Base-by-base conservation (phyloP, 1,140 invertebrate genomes). In the Drosophila parabipectinata region DNA sequence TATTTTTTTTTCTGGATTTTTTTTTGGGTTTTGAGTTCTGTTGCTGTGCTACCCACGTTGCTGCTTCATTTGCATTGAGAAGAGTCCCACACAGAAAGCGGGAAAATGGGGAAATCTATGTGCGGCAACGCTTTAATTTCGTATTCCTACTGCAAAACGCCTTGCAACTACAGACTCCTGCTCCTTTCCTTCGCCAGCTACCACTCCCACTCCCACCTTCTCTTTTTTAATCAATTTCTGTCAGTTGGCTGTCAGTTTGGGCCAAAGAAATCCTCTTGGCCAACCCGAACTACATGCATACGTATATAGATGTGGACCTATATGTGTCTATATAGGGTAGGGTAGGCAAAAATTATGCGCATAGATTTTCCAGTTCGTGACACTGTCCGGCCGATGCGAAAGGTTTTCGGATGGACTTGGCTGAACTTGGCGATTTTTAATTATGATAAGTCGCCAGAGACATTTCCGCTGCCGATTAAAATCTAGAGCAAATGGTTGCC, bases 181-280 rank as follows among this genome's bases (percentile, higher is more conserved):
- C 14, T 12, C 10, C 26, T 28, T 21, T 21, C 26, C 26, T 28
- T 5, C 64, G 56, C 37, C 66, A 3, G 12, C 44, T 3, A 15
- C 28, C 32, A 10, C n/a, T 12, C 14, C 45, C 12, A n/a, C 41
- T 32, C 28, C 60, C 44, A n/a, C 48, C 64, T 47, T 15, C 66
- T 32, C 51, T 71, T 76, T 83, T 83, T 83, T 83, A 83, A 83
- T 83, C 79, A 88, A 87, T 88, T 87, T 82, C 82, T 87, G 82
- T 87, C 82, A 87, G 83, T 87, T 74, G 66, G 48, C 78, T 87
- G 82, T 88, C 82, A 82, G 74, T 58, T 73, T 58, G 73, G 77
- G 55, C 79, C 77, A 59, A 7, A 14, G 77, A 62, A 63, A 67
- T 47, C 62, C 71, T 62, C 50, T 48, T 58, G 48, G 50, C 57